Base-by-base conservation (phyloP, 2,888 invertebrate genomes). In the Eumacrocentrus americanus region DNA sequence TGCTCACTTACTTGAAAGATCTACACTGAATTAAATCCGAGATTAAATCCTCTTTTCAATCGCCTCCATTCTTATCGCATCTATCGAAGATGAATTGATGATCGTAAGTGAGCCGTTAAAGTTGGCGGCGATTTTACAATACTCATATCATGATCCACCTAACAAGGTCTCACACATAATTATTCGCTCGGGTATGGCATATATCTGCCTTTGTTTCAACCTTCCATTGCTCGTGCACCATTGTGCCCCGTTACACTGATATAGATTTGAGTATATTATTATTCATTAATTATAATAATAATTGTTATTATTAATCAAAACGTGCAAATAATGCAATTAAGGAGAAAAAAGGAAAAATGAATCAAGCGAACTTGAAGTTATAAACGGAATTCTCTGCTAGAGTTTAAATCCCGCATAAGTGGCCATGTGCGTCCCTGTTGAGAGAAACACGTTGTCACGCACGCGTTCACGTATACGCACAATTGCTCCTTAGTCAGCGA, bases 401-500 rank as follows among this genome's bases (percentile, higher is more conserved):
- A 25, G n/a, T 46, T 46, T 46, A 20, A 44, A 44, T 44, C 44
- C 20, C 20, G 22, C 18, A 44, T 44, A 9, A 44, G 22, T 44
- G 22, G n/a, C 44, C 44, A 44, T 44, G 22, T 44, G 22, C 22
- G 44, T 29, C 20, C 18, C n/a, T 44, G 35, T 7, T 1, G n/a
- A 54, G 18, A 23, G 35, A 23, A 14, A 29, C 18, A 56, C 25
- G 38, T 56, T 42, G 14, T 37, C 22, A 23, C 48, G 38, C 20
- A 47, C 54, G 35, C 42, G 34, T 60, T 35, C 35, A 29, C 34
- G 48, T 46, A 18, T 44, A 63, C 63, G 62, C 63, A 66, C 65
- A 63, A 66, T 63, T 66, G 62, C 47, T 62, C 56, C 29, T 58
- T 23, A 44, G 20, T 38, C 37, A 14, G 44, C 29, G n/a, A 42